Base-by-base conservation (phyloP, 1,140 invertebrate genomes). In the Rhyacophila brunnea region DNA sequence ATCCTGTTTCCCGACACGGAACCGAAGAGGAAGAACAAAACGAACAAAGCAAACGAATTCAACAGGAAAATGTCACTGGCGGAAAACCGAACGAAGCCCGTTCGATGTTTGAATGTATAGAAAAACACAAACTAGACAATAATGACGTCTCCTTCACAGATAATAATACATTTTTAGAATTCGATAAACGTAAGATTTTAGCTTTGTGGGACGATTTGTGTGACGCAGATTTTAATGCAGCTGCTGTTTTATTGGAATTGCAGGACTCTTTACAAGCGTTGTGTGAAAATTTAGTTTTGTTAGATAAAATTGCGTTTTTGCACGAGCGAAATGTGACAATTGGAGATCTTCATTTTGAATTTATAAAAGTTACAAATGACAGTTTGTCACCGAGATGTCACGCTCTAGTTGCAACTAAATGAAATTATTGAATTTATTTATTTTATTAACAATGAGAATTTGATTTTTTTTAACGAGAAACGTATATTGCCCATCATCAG, bases 261-360 rank as follows among this genome's bases (percentile, higher is more conserved):
- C 58, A 60, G 42, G 62, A 65, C 38, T 43, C 34, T 6, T 18
- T 64, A 35, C 62, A 65, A 42, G 35, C n/a, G 6, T 36, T 65
- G 6, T 60, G 58, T 40, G 58, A 60, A 19, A 60, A 60, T 58
- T 11, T 65, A 1, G 45, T 60, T 6, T 42, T 65, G 0, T 1
- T 49, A 6, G 62, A 65, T 17, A 65, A 65, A 14, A 17, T 65
- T 19, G 62, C 54, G 19, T 65, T 53, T 57, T 19, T 65, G 15
- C 14, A 58, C 10, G 50, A 60, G 20, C 20, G 34, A 4, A 1
- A 20, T n/a, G 19, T 1, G n/a, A 19, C n/a, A 10, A 2, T 38
- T n/a, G 13, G 23, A n/a, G 20, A 17, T 11, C 2, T n/a, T n/a
- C 10, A 55, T 32, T 57, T 44, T 28, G 7, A 17, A 23, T 60